phyloP scores from a whole-genome alignment of 2,797 vertebrate species.

The Smutsia temminckii region DNA sequence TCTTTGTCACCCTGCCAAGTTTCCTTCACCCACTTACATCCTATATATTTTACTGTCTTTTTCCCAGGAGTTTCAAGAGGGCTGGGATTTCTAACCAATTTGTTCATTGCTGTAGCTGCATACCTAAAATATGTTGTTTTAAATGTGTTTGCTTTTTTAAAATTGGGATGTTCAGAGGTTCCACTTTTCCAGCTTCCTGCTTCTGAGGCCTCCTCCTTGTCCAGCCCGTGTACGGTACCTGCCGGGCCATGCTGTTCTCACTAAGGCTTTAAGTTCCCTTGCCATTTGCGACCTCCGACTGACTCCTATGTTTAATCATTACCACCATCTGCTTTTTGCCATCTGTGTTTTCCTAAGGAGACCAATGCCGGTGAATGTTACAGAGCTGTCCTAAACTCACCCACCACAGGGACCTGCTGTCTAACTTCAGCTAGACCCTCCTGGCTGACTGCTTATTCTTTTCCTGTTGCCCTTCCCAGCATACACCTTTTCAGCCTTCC shows the following conservation, averaged over 20 bases:
- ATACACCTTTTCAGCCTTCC: neutral
- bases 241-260: neutral
- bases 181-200: neutral
- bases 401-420: neutral
- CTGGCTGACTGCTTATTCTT: neutral
- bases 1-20: neutral
- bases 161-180: neutral
- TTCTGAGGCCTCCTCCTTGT: neutral
- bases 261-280: neutral
- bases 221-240: neutral
- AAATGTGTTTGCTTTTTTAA: neutral
- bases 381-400: neutral
- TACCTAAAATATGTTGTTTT: neutral
- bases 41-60: neutral
- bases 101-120: neutral
- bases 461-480: neutral
- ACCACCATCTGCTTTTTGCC: neutral
- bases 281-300: neutral
- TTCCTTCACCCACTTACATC: neutral
- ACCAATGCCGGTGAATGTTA: neutral
- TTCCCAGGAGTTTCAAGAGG: neutral
- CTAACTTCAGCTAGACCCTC: neutral
- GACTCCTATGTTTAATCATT: neutral
- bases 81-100: neutral
- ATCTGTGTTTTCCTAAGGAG: neutral